Base-by-base conservation (phyloP, 1,140 invertebrate species). In the Heliconius melpomene region DNA sequence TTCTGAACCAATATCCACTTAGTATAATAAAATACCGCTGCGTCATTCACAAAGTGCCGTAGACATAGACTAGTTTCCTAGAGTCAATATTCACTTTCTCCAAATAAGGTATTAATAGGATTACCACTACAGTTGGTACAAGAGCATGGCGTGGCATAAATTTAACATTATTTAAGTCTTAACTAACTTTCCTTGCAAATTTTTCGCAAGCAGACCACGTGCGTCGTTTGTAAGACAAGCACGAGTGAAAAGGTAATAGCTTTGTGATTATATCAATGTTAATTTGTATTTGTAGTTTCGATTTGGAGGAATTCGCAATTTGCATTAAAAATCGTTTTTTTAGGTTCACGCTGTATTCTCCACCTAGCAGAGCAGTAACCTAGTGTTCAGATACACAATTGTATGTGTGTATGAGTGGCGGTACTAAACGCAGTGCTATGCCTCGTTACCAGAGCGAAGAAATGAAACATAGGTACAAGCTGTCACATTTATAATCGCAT, bases 161-260 rank as follows among this genome's bases (percentile, higher is more conserved):
- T 66, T 66, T 66, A 26, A 2, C 7, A 60, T 23, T n/a, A n/a
- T 23, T 16, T 29, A 66, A 66, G 7, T n/a, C 7, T 23, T 66
- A 66, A 66, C 60, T 66, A 66, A 66, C 60, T 66, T 66, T 66
- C 60, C 23, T 66, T 29, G 60, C 60, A 66, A 66, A 66, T 66
- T 66, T 66, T 66, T 66, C 40, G 60, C 60, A 66, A 66, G 9
- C 60, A 66, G 23, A 29, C 23, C 60, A 23, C 60, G 60, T 66
- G 23, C 60, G 9, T 18, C 13, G 5, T 66, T 66, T 16, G 11
- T 66, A 29, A 26, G 13, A 13, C 23, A 26, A 26, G 16, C 60
- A 66, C 60, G 60, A 23, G 60, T 66, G n/a, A 60, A 54, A 57
- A 20, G 54, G 54, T 57, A 57, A 57, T 57, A 57, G 54, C 2